Evolutionary conservation across 1,140 invertebrate species (phyloP), one percentile per base, ranked within the genome.

Genomic region (Nymphalis io): DNA sequence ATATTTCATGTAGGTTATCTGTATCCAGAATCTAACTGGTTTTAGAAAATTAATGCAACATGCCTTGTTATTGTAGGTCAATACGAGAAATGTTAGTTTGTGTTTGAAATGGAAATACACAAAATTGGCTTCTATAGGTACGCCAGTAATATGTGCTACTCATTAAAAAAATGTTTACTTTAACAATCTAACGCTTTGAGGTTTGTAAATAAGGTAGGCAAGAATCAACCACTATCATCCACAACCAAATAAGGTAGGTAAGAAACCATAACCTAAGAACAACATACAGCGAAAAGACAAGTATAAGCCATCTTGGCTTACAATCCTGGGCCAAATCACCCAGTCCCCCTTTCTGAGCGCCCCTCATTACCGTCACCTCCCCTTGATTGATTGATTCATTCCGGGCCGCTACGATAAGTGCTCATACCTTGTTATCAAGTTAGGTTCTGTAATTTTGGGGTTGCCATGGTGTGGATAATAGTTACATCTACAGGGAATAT

Each of bases 351-450:
- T 69, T 78, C 27, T 33, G 27, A 33, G 27, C 27, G 10, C 71
- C 77, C 65, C 74, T 79, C 74, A 77, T 78, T 76, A 79, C 80
- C 72, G 70, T 63, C 69, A 57, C 27, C 73, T 68, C 59, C 69
- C 76, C 76, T 73, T 74, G 75, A 81, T 79, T 84, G 79, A 85
- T 87, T 81, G 81, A 85, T 84, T 84, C 76, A 77, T 84, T 82
- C 79, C 78, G 80, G 73, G 74, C 80, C 73, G 81, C 71, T 75
- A 80, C 82, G 83, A 82, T 83, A 82, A 85, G 80, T 83, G 82
- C 76, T 78, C 80, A 80, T 78, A 78, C 78, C 82, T 81, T 75
- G 77, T 81, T 85, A 81, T 87, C 81, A 84, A 80, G 76, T 79
- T 70, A 63, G 68, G 53, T 60, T 46, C 59, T 55, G 68, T 70